phyloP scores from a whole-genome alignment of 2,888 invertebrate genomes.

The Prosapia bicincta region DNA sequence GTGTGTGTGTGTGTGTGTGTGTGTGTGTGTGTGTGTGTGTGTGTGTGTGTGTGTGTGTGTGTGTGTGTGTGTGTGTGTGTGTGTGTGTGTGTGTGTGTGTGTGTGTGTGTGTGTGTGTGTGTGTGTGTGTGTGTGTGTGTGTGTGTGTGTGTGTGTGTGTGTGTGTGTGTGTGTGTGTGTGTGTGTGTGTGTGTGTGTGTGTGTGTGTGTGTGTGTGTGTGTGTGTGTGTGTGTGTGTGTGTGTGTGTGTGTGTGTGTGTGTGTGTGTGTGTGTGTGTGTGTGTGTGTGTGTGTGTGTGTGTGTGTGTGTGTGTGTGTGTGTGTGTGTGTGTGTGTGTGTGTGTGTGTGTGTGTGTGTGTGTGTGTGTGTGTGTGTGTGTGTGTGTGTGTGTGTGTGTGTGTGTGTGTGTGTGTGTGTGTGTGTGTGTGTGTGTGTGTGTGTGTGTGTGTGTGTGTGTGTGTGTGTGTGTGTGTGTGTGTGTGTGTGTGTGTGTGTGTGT shows the following conservation, averaged over 20 bases:
- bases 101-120: background rate
- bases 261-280: conserved; percentile 5
- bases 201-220: conserved; percentile 5
- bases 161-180: background rate
- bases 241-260: conserved; percentile 5
- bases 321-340: conserved; percentile 3
- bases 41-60: conserved; percentile 5
- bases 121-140: conserved; percentile 5
- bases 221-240: conserved; percentile 5
- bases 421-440: background rate
- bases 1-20: conserved; percentile 5
- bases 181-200: conserved; percentile 5
- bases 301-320: conserved; percentile 5
- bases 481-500: conserved; percentile 5
- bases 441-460: background rate
- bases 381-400: conserved; percentile 3
- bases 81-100: background rate
- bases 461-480: background rate
- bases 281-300: conserved; percentile 5
- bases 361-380: conserved; percentile 5
- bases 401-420: conserved; percentile 5
- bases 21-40: conserved; percentile 3
- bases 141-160: background rate
- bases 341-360: conserved; percentile 5
- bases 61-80: background rate